These are phyloP conservation scores for Alectura lathami DNA, from an alignment of 2,113 vertebrate genomes.

Conservation along the genomic window DNA sequence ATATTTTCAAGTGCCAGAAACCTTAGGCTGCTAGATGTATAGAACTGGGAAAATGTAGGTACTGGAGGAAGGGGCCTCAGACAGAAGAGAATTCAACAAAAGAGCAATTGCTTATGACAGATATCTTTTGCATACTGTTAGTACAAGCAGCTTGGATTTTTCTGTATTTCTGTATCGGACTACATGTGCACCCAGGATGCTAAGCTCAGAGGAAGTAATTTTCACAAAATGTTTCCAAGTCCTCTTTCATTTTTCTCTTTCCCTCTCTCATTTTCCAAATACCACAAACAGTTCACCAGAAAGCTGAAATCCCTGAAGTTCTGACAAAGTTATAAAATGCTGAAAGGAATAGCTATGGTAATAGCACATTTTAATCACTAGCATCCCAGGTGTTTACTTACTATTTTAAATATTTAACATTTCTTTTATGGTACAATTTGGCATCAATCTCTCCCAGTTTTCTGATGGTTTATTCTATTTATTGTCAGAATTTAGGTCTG, in stretches of 20 bases:
- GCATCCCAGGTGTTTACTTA: not conserved
- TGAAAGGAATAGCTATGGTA: not conserved
- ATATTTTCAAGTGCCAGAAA: not conserved
- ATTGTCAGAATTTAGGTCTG: not conserved
- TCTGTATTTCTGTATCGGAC: not conserved
- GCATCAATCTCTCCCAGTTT: not conserved
- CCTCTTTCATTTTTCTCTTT: not conserved
- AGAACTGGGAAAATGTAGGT: not conserved
- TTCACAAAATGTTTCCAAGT: not conserved
- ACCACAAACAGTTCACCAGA: not conserved
- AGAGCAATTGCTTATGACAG: not conserved
- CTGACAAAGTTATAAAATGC: not conserved
- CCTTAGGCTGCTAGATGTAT: not conserved
- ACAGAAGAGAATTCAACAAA: not conserved
- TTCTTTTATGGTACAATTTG: not conserved
- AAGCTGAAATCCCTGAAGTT: not conserved
- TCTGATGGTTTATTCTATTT: not conserved
- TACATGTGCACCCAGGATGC: fast-evolving
- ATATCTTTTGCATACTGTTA: not conserved
- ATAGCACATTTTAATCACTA: not conserved
- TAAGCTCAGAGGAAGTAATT: not conserved
- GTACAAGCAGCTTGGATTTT: not conserved
- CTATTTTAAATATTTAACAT: not conserved
- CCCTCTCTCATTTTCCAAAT: not conserved
- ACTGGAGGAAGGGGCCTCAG: not conserved